Evolutionary conservation across 2,888 invertebrate species (phyloP).

Genomic region (Scotopteryx bipunctaria): DNA sequence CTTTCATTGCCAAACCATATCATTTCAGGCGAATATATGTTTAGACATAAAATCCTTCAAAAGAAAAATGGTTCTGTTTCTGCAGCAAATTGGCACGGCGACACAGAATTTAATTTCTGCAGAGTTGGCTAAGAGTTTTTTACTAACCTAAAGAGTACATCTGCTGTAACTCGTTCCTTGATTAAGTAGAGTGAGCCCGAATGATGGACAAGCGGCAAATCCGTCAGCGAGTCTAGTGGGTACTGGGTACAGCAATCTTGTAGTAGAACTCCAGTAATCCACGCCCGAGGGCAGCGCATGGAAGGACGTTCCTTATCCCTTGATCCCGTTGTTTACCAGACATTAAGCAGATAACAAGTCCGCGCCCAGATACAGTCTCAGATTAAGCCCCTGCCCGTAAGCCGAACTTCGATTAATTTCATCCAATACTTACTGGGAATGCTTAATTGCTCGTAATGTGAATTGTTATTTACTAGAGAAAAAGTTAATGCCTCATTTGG

Average conservation of each 20-base stretch:
- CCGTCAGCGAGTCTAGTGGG: conserved; percentile 55
- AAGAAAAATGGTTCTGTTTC: no score
- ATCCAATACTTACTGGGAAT: conserved; percentile 78
- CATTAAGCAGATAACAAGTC: conserved; percentile 84
- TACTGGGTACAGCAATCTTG: conserved; percentile 68
- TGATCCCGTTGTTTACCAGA: conserved; percentile 84
- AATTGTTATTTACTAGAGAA: conserved; percentile 54
- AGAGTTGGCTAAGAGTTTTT: no score
- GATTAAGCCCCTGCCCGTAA: conserved; percentile 79
- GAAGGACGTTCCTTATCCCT: conserved; percentile 82
- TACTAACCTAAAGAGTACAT: background rate
- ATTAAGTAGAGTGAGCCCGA: conserved; percentile 16
- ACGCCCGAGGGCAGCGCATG: conserved; percentile 77
- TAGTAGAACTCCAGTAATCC: conserved; percentile 72
- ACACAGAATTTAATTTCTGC: no score
- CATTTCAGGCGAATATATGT: background rate
- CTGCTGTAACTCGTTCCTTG: background rate
- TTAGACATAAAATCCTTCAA: no score
- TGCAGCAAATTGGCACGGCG: no score
- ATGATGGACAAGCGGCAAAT: conserved; percentile 41
- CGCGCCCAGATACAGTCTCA: conserved; percentile 79
- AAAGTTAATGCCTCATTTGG: conserved; percentile 32
- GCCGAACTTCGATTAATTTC: conserved; percentile 83
- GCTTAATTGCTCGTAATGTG: conserved; percentile 61
- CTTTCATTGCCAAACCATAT: conserved; percentile 12